Evolutionary conservation across 2,113 vertebrate species (phyloP).

Genomic region (Datnioides undecimradiatus): DNA sequence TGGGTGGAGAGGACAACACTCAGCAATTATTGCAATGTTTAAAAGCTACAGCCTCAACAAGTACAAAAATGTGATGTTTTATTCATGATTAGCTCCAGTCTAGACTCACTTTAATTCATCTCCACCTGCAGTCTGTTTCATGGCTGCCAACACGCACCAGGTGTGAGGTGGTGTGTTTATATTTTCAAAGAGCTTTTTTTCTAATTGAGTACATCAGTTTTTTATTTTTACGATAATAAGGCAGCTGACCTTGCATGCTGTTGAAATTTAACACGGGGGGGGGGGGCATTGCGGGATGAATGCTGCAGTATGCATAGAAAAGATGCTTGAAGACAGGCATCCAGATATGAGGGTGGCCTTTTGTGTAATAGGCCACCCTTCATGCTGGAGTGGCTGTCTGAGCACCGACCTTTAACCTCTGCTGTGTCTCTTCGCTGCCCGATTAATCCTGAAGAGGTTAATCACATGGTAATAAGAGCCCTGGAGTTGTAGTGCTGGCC

Average conservation of each 20-base stretch:
- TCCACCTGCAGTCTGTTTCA: conserved; percentile 64
- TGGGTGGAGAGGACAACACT: conserved; percentile 47
- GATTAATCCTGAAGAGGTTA: conserved; percentile 72
- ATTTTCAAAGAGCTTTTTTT: conserved; percentile 66
- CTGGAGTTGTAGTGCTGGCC: conserved; percentile 26
- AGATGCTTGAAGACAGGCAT: conserved; percentile 40
- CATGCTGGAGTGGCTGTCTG: conserved; percentile 61
- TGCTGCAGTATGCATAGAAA: conserved; percentile 11
- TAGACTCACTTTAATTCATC: conserved; percentile 65
- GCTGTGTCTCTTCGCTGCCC: conserved; percentile 55
- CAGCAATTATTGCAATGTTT: conserved; percentile 49
- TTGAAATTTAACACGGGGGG: conserved; percentile 50
- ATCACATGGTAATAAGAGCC: conserved; percentile 70
- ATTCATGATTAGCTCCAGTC: conserved; percentile 72
- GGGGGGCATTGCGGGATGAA: conserved; percentile 9
- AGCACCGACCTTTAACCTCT: conserved; percentile 60
- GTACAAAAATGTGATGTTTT: conserved; percentile 66
- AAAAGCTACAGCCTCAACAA: conserved; percentile 61
- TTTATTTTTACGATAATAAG: conserved; percentile 63
- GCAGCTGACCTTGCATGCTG: conserved; percentile 63
- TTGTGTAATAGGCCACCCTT: conserved; percentile 60
- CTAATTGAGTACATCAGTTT: conserved; percentile 65
- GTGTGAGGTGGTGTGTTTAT: conserved; percentile 62
- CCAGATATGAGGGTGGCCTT: conserved; percentile 55
- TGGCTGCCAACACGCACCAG: conserved; percentile 64